Evolutionary conservation across 92 coral and sea anemone genomes (phyloP).

Genomic region (Scolanthus callimorphus): DNA sequence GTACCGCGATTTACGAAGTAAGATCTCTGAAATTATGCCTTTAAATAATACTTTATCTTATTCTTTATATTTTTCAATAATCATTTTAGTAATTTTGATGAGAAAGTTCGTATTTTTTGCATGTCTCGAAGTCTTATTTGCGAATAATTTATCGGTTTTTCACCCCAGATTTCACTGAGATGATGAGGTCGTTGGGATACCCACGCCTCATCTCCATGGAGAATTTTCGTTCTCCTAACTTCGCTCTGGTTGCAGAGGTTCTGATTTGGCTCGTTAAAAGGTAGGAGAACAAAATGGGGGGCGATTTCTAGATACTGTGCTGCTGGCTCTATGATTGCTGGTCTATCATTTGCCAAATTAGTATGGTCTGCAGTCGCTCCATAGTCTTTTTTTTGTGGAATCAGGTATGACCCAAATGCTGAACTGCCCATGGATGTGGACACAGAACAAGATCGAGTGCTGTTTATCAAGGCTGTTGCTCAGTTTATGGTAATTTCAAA

Average conservation of each 20-base stretch:
- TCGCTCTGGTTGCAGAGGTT: slow-evolving; percentile 95
- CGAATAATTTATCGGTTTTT: slow-evolving; percentile 13
- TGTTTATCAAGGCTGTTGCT: slow-evolving; percentile 92
- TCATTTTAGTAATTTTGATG: too few relatives aligned
- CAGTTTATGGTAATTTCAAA: slow-evolving; percentile 96
- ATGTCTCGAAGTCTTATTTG: too few relatives aligned
- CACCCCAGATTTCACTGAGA: slow-evolving; percentile 91
- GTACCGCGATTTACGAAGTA: slow-evolving; percentile 97
- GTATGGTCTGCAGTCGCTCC: background rate
- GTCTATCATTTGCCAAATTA: too few relatives aligned
- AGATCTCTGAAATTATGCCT: slow-evolving; percentile 25
- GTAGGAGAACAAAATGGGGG: too few relatives aligned
- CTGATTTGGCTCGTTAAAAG: slow-evolving; percentile 95
- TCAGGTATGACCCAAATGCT: slow-evolving; percentile 94
- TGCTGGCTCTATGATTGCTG: too few relatives aligned
- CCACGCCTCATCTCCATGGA: slow-evolving; percentile 99
- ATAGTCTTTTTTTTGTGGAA: background rate
- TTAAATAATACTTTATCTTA: too few relatives aligned
- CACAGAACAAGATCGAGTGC: slow-evolving; percentile 94
- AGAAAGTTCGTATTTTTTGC: too few relatives aligned
- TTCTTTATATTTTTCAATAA: too few relatives aligned
- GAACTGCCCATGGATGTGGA: slow-evolving; percentile 96
- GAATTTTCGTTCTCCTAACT: slow-evolving; percentile 97
- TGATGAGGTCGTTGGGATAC: slow-evolving; percentile 98
- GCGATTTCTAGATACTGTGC: too few relatives aligned